These are phyloP conservation scores for Cathartes aura DNA, from an alignment of 2,113 vertebrate species.

Conservation along the genomic window DNA sequence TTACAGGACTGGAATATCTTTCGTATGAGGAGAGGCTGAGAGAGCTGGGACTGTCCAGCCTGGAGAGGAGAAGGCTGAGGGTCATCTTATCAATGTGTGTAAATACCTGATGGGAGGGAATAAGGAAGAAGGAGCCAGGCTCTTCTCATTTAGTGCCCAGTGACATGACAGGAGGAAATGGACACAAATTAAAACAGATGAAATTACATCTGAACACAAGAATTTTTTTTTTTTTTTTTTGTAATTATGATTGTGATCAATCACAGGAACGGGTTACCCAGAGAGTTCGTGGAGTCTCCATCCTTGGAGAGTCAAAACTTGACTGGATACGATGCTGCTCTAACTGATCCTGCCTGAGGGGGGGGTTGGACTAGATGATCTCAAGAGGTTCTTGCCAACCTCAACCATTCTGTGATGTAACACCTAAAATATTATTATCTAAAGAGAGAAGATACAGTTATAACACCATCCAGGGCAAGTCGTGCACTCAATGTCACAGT, in stretches of 20 bases:
- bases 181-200: neutral
- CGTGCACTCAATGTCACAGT: rapidly evolving
- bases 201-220: neutral
- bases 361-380: neutral
- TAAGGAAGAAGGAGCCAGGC: neutral
- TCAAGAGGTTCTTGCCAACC: neutral
- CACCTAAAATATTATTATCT: neutral
- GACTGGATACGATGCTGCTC: neutral
- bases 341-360: neutral
- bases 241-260: neutral
- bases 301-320: neutral
- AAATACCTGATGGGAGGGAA: neutral
- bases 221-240: neutral
- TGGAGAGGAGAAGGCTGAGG: neutral
- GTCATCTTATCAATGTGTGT: neutral
- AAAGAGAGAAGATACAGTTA: neutral
- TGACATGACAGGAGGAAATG: neutral
- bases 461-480: neutral
- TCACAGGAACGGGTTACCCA: neutral
- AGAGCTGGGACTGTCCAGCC: neutral
- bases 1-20: neutral
- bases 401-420: neutral
- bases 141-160: neutral
- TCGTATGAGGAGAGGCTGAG: neutral
- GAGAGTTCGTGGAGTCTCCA: neutral